phyloP scores from a whole-genome alignment of 2,797 vertebrate species.

The Siniperca scherzeri region DNA sequence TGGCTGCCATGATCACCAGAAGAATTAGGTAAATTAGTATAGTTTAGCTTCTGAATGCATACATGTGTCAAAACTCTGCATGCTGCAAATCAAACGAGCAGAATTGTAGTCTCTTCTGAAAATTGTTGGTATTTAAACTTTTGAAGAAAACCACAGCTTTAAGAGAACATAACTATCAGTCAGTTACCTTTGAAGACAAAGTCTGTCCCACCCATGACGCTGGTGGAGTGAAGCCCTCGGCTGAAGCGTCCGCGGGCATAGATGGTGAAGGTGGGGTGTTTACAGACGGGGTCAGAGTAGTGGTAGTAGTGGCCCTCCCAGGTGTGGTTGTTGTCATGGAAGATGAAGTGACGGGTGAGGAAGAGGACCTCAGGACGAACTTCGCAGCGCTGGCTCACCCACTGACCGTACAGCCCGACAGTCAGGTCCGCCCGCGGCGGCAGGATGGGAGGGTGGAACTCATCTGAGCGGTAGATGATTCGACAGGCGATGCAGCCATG shows the following conservation, averaged over 20 bases:
- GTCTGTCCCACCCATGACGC: conserved; percentile 94
- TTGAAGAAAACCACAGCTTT: background rate
- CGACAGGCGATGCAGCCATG: conserved; percentile 90
- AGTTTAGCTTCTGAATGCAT: no score
- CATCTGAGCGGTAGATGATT: conserved; percentile 93
- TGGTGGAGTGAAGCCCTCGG: conserved; percentile 90
- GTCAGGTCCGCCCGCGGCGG: conserved; percentile 91
- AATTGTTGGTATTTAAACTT: background rate
- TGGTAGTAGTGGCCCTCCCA: conserved; percentile 99
- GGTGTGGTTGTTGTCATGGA: conserved; percentile 96
- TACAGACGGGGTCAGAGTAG: conserved; percentile 96
- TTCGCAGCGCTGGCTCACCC: conserved; percentile 97
- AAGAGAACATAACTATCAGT: background rate
- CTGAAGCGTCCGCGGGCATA: conserved; percentile 96
- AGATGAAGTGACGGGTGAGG: conserved; percentile 97
- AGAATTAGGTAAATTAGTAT: background rate
- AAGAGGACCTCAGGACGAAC: conserved; percentile 97
- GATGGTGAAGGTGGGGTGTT: conserved; percentile 96
- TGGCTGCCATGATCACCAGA: background rate
- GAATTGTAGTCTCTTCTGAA: no score
- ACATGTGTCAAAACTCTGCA: no score
- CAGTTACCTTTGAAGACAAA: conserved; percentile 95
- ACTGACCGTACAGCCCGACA: conserved; percentile 93
- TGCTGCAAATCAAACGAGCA: background rate
- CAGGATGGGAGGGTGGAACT: conserved; percentile 93